Evolutionary conservation across 2,113 vertebrate species (phyloP).

Genomic region (Myocastor coypus): DNA sequence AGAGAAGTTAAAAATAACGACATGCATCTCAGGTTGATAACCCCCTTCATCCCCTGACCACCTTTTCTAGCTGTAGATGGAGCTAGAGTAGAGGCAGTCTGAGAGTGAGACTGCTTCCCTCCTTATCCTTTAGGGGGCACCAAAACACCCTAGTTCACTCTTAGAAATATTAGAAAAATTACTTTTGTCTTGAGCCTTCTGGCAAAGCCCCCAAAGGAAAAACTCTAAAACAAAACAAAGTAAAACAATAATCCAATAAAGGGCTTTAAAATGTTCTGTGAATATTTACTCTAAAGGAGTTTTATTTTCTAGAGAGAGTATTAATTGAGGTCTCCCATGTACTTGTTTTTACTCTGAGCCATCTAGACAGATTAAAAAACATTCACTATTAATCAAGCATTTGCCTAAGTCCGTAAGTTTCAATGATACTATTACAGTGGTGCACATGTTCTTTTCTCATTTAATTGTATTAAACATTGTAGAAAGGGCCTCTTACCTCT

Average conservation of each 20-base stretch:
- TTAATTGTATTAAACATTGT: not conserved
- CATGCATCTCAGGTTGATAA: not conserved
- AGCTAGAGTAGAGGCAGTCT: fast-evolving
- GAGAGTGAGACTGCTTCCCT: not conserved
- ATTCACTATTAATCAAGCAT: not conserved
- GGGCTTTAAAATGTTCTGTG: not conserved
- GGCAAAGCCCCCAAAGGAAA: not conserved
- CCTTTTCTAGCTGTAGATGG: not conserved
- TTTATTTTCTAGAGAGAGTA: not conserved
- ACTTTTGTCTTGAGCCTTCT: not conserved
- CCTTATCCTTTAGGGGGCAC: slow-evolving; percentile 44
- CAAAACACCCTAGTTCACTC: not conserved
- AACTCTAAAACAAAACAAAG: not conserved
- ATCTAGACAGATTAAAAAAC: not conserved
- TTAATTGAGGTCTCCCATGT: not conserved
- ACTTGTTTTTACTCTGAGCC: not conserved
- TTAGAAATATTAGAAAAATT: not conserved
- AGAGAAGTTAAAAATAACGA: slow-evolving; percentile 7
- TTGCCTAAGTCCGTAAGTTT: not conserved
- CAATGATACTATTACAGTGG: not conserved
- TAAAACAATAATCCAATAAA: not conserved
- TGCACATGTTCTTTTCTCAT: not conserved
- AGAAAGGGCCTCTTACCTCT: not conserved
- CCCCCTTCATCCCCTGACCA: not conserved
- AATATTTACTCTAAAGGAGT: not conserved